Evolutionary conservation across 2,113 vertebrate species (phyloP).

Genomic region (Sinocyclocheilus anshuiensis): DNA sequence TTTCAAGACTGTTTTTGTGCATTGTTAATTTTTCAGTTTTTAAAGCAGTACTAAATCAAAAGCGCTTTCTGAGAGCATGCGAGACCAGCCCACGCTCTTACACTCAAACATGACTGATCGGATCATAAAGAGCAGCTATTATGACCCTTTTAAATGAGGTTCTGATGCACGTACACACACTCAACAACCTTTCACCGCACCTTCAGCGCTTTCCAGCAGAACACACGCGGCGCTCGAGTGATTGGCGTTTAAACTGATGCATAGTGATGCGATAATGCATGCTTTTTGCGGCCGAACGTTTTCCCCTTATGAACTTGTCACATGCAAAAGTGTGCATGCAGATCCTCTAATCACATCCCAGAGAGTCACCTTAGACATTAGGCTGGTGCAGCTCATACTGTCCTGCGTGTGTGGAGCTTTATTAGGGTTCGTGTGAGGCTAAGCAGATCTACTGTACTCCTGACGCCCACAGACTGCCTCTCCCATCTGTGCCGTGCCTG

Average conservation of each 20-base stretch:
- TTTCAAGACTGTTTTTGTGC: background rate
- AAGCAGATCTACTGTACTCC: constrained; percentile 17
- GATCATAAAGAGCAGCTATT: background rate
- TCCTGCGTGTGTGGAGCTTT: background rate
- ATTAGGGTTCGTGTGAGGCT: background rate
- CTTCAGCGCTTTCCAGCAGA: too few relatives aligned
- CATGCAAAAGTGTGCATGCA: too few relatives aligned
- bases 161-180: background rate
- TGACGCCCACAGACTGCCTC: constrained; percentile 21
- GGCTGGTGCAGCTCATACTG: background rate
- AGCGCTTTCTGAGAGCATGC: background rate
- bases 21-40: background rate
- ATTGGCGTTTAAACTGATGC: background rate
- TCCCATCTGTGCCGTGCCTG: constrained; percentile 14
- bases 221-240: background rate
- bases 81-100: background rate
- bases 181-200: background rate
- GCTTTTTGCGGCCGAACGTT: background rate
- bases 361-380: background rate
- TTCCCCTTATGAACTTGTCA: background rate
- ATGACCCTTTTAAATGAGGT: constrained; percentile 2
- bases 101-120: background rate
- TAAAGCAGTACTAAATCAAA: background rate
- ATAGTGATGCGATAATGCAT: background rate
- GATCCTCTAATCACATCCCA: background rate